phyloP scores from a whole-genome alignment of 2,888 invertebrate species.

The Callosobruchus maculatus region DNA sequence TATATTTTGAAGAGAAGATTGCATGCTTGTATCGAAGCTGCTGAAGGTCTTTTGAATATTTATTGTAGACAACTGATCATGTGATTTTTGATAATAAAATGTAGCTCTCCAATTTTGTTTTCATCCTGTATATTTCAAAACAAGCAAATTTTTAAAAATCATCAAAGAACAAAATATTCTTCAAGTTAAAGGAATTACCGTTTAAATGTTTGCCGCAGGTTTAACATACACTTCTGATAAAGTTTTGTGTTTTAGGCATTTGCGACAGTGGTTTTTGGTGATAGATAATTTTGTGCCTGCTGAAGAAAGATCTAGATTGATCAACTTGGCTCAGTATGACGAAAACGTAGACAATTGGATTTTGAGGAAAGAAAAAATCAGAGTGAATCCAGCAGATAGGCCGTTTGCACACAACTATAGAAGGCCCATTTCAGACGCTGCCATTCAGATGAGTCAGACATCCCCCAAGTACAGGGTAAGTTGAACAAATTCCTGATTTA shows the following conservation, averaged over 20 bases:
- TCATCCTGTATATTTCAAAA: too few species aligned
- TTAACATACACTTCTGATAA: too few species aligned
- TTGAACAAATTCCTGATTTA: slow-evolving; percentile 2
- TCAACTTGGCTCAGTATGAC: slow-evolving; percentile 72
- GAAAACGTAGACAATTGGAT: slow-evolving; percentile 80
- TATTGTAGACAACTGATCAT: too few species aligned
- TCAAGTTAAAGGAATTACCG: too few species aligned
- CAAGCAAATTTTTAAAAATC: too few species aligned
- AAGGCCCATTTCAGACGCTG: slow-evolving; percentile 45
- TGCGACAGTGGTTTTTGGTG: slow-evolving; percentile 83
- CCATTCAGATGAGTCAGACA: slow-evolving; percentile 34
- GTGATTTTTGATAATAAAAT: too few species aligned
- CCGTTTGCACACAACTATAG: slow-evolving; percentile 45
- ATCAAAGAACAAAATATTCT: too few species aligned
- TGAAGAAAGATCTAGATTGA: slow-evolving; percentile 72
- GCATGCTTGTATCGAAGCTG: too few species aligned
- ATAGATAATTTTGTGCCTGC: slow-evolving; percentile 88
- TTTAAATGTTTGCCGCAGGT: too few species aligned
- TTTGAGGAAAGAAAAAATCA: slow-evolving; percentile 40
- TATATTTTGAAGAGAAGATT: too few species aligned
- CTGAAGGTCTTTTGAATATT: too few species aligned
- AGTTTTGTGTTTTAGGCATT: slow-evolving; percentile 56
- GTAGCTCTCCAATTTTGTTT: too few species aligned
- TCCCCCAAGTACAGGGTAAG: slow-evolving; percentile 42
- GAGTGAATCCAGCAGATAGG: slow-evolving; percentile 36